These are phyloP conservation scores for Scaptomyza tumidula DNA, from an alignment of 2,888 invertebrate species.

Conservation along the genomic window DNA sequence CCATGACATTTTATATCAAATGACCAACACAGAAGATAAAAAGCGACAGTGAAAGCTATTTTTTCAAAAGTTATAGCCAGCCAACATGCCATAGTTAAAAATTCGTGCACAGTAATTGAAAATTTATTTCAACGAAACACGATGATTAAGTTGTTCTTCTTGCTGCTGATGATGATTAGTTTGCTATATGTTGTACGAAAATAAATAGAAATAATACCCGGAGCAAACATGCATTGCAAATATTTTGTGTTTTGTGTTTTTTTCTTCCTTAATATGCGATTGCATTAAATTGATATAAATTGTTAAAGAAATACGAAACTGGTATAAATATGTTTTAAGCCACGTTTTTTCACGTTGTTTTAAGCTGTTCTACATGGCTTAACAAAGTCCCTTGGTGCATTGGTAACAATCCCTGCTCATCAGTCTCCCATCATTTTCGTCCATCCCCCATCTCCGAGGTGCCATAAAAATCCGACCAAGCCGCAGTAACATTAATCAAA, in stretches of 20 bases:
- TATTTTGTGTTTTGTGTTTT: conserved; percentile 19
- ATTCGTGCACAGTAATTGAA: conserved; percentile 64
- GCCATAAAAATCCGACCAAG: conserved; percentile 74
- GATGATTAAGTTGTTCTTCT: conserved; percentile 15
- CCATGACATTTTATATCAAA: conserved; percentile 72
- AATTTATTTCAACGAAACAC: conserved; percentile 59
- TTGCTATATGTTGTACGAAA: conserved; percentile 28
- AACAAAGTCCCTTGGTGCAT: conserved; percentile 33
- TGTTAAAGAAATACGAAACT: neutral
- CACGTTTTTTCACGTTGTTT: neutral
- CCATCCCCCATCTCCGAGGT: conserved; percentile 60
- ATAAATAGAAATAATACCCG: conserved; percentile 66
- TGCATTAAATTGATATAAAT: conserved; percentile 1
- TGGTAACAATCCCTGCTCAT: conserved; percentile 7
- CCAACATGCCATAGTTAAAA: conserved; percentile 43
- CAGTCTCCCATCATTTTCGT: conserved; percentile 16
- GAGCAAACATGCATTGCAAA: conserved; percentile 53
- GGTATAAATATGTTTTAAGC: neutral
- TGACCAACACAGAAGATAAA: conserved; percentile 54
- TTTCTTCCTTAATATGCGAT: neutral
- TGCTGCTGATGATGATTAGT: neutral
- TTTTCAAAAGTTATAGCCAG: conserved; percentile 2
- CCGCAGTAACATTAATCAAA: conserved; percentile 78
- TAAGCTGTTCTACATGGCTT: conserved; percentile 29
- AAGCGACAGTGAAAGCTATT: conserved; percentile 23